Conservation (phyloP, 2,888 invertebrate genomes). For the Euspilapteryx auroguttella region DNA sequence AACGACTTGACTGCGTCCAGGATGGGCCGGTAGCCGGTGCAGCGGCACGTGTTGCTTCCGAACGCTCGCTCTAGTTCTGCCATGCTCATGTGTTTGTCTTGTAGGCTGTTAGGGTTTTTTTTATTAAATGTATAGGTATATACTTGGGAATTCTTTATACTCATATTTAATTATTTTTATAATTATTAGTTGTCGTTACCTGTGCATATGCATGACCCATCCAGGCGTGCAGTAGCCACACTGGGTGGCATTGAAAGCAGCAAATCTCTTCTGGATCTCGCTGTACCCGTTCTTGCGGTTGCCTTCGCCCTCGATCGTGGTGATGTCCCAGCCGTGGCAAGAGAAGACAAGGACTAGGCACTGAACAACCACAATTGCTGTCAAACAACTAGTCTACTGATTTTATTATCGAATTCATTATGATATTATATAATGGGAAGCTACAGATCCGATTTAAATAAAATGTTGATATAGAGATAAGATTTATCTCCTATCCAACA, state of each 20-base stretch:
- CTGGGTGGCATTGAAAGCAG: conserved; percentile 66
- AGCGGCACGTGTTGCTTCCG: conserved; percentile 78
- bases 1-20: conserved; percentile 76
- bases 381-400: not conserved
- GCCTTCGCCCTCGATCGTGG: conserved; percentile 74
- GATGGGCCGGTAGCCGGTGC: conserved; percentile 79
- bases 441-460: too few species aligned
- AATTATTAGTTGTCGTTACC: conserved; percentile 44
- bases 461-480: too few species aligned
- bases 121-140: too few species aligned
- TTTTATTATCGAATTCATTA: too few species aligned
- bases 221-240: conserved; percentile 78
- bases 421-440: too few species aligned
- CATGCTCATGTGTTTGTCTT: conserved; percentile 61
- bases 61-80: conserved; percentile 72
- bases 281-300: conserved; percentile 63
- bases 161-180: too few species aligned
- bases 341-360: conserved; percentile 59
- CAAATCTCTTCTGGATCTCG: conserved; percentile 63
- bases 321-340: conserved; percentile 68
- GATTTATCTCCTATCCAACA: too few species aligned
- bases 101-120: too few species aligned
- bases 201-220: conserved; percentile 73
- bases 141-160: too few species aligned
- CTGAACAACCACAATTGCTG: conserved; percentile 16